phyloP scores from a whole-genome alignment of 2,113 vertebrate species.

The Zosterops borbonicus region DNA sequence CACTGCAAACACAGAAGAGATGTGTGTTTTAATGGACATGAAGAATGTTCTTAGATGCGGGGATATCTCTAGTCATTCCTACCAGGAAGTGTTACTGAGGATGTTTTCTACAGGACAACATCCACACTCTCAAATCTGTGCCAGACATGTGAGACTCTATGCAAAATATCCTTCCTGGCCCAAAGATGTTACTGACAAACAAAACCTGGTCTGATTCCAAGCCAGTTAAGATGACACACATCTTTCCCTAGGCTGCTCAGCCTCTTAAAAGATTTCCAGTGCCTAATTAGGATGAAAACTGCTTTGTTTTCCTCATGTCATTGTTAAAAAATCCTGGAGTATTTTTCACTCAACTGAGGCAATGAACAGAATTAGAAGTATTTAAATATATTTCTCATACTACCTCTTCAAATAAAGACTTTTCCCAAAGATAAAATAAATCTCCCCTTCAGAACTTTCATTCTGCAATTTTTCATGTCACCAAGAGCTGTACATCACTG shows the following conservation, averaged over 20 bases:
- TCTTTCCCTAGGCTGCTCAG: neutral
- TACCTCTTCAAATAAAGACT: neutral
- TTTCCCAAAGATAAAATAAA: neutral
- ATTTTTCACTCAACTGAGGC: neutral
- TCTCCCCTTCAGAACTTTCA: neutral
- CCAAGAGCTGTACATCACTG: neutral
- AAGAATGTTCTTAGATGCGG: neutral
- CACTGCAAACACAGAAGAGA: neutral
- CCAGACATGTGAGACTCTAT: neutral
- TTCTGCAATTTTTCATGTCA: neutral
- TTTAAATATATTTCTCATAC: neutral
- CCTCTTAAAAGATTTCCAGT: neutral
- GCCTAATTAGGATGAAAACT: neutral
- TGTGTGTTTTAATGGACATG: neutral
- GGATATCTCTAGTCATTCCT: neutral
- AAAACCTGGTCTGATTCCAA: neutral
- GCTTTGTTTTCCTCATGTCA: neutral
- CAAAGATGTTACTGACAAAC: neutral
- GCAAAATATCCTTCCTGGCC: neutral
- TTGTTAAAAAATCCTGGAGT: neutral
- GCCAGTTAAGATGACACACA: neutral
- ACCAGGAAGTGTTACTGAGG: neutral
- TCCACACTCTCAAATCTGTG: neutral
- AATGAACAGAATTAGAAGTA: neutral
- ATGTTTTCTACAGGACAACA: neutral